phyloP scores from a whole-genome alignment of 2,113 vertebrate species.

The Motacilla tschutschensis region DNA sequence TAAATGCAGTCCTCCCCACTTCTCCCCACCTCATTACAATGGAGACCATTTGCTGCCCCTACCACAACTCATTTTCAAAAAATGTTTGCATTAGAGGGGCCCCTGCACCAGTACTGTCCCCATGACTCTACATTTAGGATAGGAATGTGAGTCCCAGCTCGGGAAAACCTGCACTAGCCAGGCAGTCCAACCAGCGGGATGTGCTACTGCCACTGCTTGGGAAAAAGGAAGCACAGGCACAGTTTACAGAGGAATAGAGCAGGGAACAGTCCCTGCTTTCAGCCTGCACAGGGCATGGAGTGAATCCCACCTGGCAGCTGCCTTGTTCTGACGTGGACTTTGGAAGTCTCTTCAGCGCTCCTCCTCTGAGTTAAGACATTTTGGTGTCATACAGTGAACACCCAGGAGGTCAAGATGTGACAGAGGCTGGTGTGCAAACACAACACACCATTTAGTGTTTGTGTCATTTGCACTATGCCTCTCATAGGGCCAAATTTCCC shows the following conservation, averaged over 20 bases:
- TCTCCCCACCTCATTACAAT: conserved; percentile 3
- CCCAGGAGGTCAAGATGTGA: background rate
- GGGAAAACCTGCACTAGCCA: background rate
- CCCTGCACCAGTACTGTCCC: background rate
- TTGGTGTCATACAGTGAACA: background rate
- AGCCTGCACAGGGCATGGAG: accelerated
- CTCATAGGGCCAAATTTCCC: background rate
- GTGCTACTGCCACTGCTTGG: background rate
- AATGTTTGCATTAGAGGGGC: conserved; percentile 28
- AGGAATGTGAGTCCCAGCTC: background rate
- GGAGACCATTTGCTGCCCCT: conserved; percentile 29
- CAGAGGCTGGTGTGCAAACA: background rate
- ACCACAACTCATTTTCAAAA: conserved; percentile 11
- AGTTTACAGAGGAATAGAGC: background rate
- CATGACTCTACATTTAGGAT: background rate
- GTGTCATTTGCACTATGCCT: background rate
- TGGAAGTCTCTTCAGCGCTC: background rate
- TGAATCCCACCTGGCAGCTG: background rate
- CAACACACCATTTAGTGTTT: background rate
- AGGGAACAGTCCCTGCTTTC: background rate
- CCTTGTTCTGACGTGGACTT: background rate
- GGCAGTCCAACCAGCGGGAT: background rate
- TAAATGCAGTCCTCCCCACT: conserved; percentile 14
- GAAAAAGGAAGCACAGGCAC: background rate
- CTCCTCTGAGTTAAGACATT: background rate